A percentile compares a stretch with the other conserved stretches of the same genome.
phyloP scores from a whole-genome alignment of 2,113 vertebrate species.

The Gymnocephalus cernua region DNA sequence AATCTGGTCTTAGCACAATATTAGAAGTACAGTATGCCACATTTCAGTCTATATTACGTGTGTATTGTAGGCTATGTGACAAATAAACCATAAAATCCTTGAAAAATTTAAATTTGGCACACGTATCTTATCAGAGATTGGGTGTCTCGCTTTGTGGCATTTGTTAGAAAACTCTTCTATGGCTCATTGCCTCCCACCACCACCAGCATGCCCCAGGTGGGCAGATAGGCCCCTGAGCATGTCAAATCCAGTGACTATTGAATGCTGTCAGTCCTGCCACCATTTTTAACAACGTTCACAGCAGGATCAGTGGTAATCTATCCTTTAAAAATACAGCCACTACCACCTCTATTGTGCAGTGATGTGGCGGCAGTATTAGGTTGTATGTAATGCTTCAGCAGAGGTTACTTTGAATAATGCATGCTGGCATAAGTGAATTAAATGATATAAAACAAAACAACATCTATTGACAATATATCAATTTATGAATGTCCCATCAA shows the following conservation, averaged over 20 bases:
- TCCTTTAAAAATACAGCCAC: slow-evolving; percentile 2
- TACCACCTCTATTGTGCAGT: background rate
- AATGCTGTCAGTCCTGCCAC: background rate
- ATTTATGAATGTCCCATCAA: too few species aligned
- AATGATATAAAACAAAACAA: too few species aligned
- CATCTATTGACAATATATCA: too few species aligned
- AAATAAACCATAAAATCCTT: background rate
- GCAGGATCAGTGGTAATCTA: background rate
- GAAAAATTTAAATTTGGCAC: background rate
- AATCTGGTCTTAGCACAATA: background rate
- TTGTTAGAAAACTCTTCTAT: background rate
- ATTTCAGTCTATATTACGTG: background rate
- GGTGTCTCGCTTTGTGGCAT: background rate
- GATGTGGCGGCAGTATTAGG: background rate
- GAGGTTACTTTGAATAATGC: background rate
- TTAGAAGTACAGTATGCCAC: background rate
- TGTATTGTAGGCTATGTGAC: background rate
- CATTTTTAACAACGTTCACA: background rate
- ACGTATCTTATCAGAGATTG: background rate
- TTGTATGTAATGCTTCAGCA: background rate
- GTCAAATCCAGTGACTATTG: background rate
- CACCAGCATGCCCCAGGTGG: background rate
- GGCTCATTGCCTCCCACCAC: background rate
- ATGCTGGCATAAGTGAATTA: too few species aligned
- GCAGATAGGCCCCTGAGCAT: background rate